Conservation (phyloP, 2,797 vertebrate species). For the Sternotherus odoratus region DNA sequence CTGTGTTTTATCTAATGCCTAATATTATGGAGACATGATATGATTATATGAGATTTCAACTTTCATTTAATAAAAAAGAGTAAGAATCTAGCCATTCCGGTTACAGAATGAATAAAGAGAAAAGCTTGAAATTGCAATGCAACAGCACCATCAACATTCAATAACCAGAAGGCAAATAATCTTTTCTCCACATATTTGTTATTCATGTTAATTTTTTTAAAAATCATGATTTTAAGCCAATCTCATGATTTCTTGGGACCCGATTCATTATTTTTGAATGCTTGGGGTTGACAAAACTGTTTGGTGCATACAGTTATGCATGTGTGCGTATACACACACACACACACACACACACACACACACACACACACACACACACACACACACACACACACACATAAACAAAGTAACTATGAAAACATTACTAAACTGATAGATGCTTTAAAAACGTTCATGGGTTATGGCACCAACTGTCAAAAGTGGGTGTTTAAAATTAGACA, state of each 20-base stretch:
- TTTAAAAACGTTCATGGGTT: neutral
- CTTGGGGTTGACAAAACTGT: neutral
- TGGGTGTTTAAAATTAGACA: neutral
- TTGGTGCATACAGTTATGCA: neutral
- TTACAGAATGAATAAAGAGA: conserved; percentile 46
- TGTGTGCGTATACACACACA: rapidly evolving
- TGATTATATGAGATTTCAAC: conserved; percentile 24
- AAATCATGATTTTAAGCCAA: conserved; percentile 52
- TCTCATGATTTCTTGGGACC: conserved; percentile 40
- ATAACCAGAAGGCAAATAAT: neutral
- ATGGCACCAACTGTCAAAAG: neutral
- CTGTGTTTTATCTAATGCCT: conserved; percentile 71
- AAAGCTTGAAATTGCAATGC: neutral
- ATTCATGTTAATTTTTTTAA: neutral
- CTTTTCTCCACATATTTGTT: neutral
- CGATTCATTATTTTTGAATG: conserved; percentile 7
- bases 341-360: neutral
- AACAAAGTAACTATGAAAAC: neutral
- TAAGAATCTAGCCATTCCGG: conserved; percentile 39
- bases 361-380: neutral
- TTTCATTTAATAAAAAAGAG: neutral
- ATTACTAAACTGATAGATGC: neutral
- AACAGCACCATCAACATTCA: neutral
- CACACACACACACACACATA: neutral
- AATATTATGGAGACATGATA: conserved; percentile 37